Conservation (phyloP, 2,888 invertebrate species). For the Arrhopalites spinosus region DNA sequence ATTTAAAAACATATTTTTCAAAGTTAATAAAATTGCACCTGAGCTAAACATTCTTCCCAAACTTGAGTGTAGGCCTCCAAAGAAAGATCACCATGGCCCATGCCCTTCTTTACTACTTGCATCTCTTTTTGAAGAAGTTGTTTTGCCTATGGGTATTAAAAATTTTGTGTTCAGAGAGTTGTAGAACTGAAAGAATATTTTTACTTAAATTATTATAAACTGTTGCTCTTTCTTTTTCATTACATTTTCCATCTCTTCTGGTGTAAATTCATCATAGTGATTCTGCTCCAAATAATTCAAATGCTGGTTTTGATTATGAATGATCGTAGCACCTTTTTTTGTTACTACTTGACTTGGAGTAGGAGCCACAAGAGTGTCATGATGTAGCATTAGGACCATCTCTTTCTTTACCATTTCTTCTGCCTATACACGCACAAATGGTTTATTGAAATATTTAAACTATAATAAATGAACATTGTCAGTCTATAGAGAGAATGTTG, state of each 20-base stretch:
- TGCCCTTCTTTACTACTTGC: constrained; percentile 86
- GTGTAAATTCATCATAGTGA: constrained; percentile 76
- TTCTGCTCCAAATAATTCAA: constrained; percentile 83
- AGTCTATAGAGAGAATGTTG: too few species aligned
- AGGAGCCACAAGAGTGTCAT: constrained; percentile 83
- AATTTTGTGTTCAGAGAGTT: background rate
- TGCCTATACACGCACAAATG: too few species aligned
- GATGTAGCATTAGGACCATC: constrained; percentile 94
- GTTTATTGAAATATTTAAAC: constrained; percentile 27
- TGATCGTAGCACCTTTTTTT: constrained; percentile 46
- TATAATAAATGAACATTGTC: constrained; percentile 13
- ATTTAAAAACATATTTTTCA: constrained; percentile 13
- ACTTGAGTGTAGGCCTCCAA: constrained; percentile 91
- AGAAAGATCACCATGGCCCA: constrained; percentile 93
- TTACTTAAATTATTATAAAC: background rate
- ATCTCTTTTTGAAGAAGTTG: constrained; percentile 77
- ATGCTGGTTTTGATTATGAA: constrained; percentile 67
- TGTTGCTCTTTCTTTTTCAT: background rate
- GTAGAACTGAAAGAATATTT: background rate
- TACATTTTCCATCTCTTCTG: constrained; percentile 69
- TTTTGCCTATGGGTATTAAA: constrained; percentile 63
- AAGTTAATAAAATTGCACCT: constrained; percentile 64
- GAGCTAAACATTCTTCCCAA: constrained; percentile 95
- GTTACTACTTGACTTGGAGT: constrained; percentile 57
- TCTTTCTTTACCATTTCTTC: constrained; percentile 95